A percentile compares a stretch with the other conserved stretches of the same genome.
These are phyloP conservation scores for Serripes groenlandicus DNA, from an alignment of 2,888 invertebrate genomes.

Conservation along the genomic window DNA sequence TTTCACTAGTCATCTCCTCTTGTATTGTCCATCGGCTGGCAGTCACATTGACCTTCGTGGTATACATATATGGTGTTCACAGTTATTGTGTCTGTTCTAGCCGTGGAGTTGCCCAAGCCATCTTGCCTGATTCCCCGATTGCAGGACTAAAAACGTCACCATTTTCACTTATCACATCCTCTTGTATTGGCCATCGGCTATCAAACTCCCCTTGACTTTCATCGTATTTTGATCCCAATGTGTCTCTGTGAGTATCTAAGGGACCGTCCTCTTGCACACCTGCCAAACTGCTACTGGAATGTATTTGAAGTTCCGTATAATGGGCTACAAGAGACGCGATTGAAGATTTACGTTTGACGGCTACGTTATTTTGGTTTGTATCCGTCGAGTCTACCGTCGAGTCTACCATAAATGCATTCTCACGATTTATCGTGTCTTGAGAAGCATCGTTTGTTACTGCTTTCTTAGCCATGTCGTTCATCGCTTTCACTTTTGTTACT, in stretches of 20 bases:
- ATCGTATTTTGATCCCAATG: background rate
- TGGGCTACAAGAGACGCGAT: conserved; percentile 2
- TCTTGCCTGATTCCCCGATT: background rate
- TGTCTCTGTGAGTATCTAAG: background rate
- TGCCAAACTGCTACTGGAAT: background rate
- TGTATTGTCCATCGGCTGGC: background rate
- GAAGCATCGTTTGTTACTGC: background rate
- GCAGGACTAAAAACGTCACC: background rate
- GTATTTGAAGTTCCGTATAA: conserved; percentile 9
- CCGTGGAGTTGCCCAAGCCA: conserved; percentile 13
- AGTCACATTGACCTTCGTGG: background rate
- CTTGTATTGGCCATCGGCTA: background rate
- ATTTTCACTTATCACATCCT: background rate
- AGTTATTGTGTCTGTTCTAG: too few species aligned
- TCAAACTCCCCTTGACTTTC: background rate
- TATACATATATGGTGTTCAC: too few species aligned
- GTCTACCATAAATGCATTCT: conserved; percentile 4
- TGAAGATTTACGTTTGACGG: background rate
- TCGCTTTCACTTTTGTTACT: conserved; percentile 46
- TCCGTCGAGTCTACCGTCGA: background rate
- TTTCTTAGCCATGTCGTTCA: conserved; percentile 10
- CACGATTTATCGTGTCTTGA: conserved; percentile 11
- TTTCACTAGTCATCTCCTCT: background rate
- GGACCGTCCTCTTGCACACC: background rate
- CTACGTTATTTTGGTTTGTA: too few species aligned